Evolutionary conservation across 2,888 invertebrate species (phyloP), one percentile per base, ranked within the genome.

Genomic region (Teleogryllus oceanicus): DNA sequence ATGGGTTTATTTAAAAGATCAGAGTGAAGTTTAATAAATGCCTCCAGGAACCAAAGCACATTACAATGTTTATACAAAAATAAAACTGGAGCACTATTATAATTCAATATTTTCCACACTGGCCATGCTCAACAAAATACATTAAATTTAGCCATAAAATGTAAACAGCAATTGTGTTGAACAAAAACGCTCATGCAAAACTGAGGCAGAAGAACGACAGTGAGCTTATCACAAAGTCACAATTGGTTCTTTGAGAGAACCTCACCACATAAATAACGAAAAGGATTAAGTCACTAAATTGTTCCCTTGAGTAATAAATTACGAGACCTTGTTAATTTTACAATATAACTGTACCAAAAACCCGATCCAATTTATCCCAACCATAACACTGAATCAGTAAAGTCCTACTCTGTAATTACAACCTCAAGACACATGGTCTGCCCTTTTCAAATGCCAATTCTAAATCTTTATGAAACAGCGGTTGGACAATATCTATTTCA

Each of bases 1-100:
- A 62, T 62, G 62, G 62, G 62, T 62, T 62, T 62, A 62, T 62
- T 62, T 62, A 62, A 62, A 62, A 62, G 62, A 62, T n/a, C 62
- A 62, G 62, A 62, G 62, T n/a, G n/a, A 62, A 62, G n/a, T 62
- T 62, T 62, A 62, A 62, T 62, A 62, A 62, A 62, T 62, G 62
- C 62, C 62, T 62, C 62, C 13, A 62, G 62, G n/a, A 62, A 62
- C 62, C 62, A 62, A 62, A 62, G 13, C 62, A 62, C 62, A 62
- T 62, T 62, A 62, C 62, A 62, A 62, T 37, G n/a, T 62, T 62
- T 62, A 62, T 62, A 62, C 62, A 62, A 62, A 62, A 62, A 62
- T 62, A 62, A 62, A 62, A 62, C 62, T 18, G 62, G 62, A 62
- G 62, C 62, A 62, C 62, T 62, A 62, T 18, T 62, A 37, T 37